These are phyloP conservation scores for Myzus persicae DNA, from an alignment of 1,140 invertebrate genomes.

Conservation along the genomic window DNA sequence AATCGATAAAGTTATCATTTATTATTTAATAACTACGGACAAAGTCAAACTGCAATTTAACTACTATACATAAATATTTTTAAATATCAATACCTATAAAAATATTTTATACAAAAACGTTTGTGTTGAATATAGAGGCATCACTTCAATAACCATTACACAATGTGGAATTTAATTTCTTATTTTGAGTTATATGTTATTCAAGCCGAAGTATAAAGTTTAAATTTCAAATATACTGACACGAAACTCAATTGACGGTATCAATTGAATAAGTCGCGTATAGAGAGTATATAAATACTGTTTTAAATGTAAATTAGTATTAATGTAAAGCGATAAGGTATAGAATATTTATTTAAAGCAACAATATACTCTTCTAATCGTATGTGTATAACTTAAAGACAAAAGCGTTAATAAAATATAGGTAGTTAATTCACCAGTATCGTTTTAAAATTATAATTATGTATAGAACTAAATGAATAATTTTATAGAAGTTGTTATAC, in stretches of 20 bases:
- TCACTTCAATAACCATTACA: not conserved
- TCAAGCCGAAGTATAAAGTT: not conserved
- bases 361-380: too few relatives aligned
- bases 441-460: too few relatives aligned
- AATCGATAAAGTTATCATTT: not conserved
- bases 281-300: not conserved
- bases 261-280: too few relatives aligned
- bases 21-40: not conserved
- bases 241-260: not conserved
- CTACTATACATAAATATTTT: not conserved
- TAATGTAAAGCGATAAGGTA: too few relatives aligned
- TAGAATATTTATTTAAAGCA: too few relatives aligned
- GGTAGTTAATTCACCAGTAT: too few relatives aligned
- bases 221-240: not conserved
- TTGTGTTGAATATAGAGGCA: not conserved
- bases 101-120: not conserved
- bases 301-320: not conserved
- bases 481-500: not conserved
- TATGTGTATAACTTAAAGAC: too few relatives aligned
- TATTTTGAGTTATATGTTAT: not conserved
- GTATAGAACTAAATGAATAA: not conserved
- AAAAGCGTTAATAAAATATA: too few relatives aligned
- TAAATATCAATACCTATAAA: not conserved
- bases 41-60: not conserved
- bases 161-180: not conserved